A percentile compares a stretch with the other conserved stretches of the same genome.
phyloP scores from a whole-genome alignment of 2,797 vertebrate species.

The Sebastes nivosus region DNA sequence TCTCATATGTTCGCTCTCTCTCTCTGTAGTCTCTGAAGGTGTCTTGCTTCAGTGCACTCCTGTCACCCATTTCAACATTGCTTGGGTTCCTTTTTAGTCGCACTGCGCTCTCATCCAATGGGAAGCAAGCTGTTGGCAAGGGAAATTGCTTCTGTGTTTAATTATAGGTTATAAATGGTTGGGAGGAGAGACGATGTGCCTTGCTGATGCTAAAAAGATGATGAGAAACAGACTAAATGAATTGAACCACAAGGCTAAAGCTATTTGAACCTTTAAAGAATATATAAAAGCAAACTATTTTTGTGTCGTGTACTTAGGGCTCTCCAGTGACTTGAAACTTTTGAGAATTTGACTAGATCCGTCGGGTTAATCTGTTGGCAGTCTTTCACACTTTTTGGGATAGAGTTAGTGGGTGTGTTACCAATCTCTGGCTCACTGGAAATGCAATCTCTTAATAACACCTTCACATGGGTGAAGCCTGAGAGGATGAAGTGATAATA shows the following conservation, averaged over 20 bases:
- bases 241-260: slow-evolving; percentile 23
- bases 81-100: slow-evolving; percentile 61
- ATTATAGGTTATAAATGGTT: slow-evolving; percentile 72
- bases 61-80: slow-evolving; percentile 63
- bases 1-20: slow-evolving; percentile 50
- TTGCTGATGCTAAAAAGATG: slow-evolving; percentile 54
- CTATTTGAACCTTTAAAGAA: slow-evolving; percentile 14
- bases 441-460: slow-evolving; percentile 78
- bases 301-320: background rate
- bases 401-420: slow-evolving; percentile 52
- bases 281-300: slow-evolving; percentile 8
- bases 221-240: slow-evolving; percentile 51
- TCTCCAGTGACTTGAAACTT: slow-evolving; percentile 28
- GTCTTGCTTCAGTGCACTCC: slow-evolving; percentile 61
- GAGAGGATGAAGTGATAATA: slow-evolving; percentile 72
- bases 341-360: slow-evolving; percentile 21
- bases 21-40: slow-evolving; percentile 41
- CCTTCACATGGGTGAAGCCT: slow-evolving; percentile 65
- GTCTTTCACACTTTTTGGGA: slow-evolving; percentile 48
- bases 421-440: slow-evolving; percentile 48
- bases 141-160: slow-evolving; percentile 77
- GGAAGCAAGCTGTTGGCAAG: slow-evolving; percentile 60
- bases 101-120: slow-evolving; percentile 56
- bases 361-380: slow-evolving; percentile 45
- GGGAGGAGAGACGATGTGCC: slow-evolving; percentile 56